Evolutionary conservation across 1,140 invertebrate species (phyloP).

Genomic region (Calephelis virginiensis): DNA sequence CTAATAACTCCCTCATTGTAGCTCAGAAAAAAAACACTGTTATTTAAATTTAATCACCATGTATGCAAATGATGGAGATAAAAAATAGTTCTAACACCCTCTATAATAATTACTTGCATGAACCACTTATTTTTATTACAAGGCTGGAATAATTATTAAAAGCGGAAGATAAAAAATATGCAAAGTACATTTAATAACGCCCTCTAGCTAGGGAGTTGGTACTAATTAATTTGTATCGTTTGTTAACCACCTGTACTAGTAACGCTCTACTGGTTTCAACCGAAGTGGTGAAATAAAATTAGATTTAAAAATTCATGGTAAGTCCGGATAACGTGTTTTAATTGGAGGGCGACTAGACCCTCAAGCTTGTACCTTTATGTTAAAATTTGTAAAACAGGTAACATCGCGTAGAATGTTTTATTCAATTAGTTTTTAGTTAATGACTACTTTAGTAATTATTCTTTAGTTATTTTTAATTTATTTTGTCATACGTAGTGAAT

Average conservation of each 20-base stretch:
- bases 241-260: conserved; percentile 1
- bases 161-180: conserved; percentile 11
- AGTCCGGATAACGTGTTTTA: background rate
- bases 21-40: too few species aligned
- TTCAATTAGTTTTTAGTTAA: too few species aligned
- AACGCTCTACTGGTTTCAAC: conserved; percentile 5
- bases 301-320: conserved; percentile 4
- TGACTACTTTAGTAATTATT: too few species aligned
- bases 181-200: conserved; percentile 4
- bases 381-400: too few species aligned
- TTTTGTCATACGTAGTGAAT: too few species aligned
- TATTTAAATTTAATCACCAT: too few species aligned
- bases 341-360: background rate
- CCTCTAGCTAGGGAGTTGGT: conserved; percentile 1
- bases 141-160: background rate
- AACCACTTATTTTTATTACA: background rate
- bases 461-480: too few species aligned
- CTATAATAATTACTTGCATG: background rate
- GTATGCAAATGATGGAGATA: too few species aligned
- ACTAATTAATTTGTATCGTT: conserved; percentile 10
- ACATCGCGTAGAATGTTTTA: too few species aligned
- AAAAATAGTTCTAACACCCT: too few species aligned
- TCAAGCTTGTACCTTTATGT: background rate
- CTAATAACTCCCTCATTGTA: too few species aligned
- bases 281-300: conserved; percentile 5